Evolutionary conservation across 1,140 invertebrate species (phyloP), one percentile per base, ranked within the genome.

Genomic region (Cydia splendana): DNA sequence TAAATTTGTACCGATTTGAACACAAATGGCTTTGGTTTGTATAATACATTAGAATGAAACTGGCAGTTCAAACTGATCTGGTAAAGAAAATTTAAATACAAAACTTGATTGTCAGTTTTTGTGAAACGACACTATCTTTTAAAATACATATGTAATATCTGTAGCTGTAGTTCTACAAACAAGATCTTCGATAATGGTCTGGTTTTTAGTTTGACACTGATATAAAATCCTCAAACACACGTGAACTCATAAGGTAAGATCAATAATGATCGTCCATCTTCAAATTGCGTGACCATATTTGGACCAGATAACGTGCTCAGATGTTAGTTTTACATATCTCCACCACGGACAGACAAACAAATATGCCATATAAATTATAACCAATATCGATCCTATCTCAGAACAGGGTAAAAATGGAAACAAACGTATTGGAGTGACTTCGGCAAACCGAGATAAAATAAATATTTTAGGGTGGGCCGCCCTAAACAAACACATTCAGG

Each of bases 381-480:
- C 83, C 67, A 85, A 84, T 87, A 88, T 89, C 81, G 82, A 85
- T 83, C 85, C 85, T 88, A 89, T 91, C 86, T 89, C 83, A 83
- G 87, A 85, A 88, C 85, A 74, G 83, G 85, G 84, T 88, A 90
- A 90, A 90, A 91, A 89, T 89, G 84, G 84, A 84, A 89, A 91
- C 87, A 89, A 91, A 87, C 88, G 67, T 90, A 90, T 93, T 90
- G 90, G 90, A 89, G 91, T 85, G 88, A 90, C 86, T 90, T 88
- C 90, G 90, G 89, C 90, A 92, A 92, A 91, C 91, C 90, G 76
- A 91, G 90, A 91, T 89, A 92, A 89, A 91, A 91, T 92, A 92
- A 93, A 93, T 93, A 93, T 93, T 91, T 93, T 90, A 89, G 91
- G 91, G 91, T 91, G 90, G 89, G 84, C 86, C 85, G 86, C 84